These are phyloP conservation scores for Rhinolophus ferrumequinum DNA, from an alignment of 2,113 vertebrate species.

Conservation along the genomic window DNA sequence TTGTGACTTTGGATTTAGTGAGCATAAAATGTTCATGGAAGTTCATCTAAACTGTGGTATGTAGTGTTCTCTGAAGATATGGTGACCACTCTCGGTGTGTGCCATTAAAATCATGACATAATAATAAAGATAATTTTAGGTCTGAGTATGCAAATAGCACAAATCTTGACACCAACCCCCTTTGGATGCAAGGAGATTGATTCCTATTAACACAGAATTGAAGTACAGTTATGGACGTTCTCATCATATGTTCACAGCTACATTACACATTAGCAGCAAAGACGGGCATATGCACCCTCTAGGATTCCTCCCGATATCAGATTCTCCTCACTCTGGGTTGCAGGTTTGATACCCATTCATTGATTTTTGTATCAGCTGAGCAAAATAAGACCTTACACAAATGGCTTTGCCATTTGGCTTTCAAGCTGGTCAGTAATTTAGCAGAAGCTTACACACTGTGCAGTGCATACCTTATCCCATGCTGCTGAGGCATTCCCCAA, in stretches of 20 bases:
- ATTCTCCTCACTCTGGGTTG: not conserved
- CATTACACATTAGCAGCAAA: not conserved
- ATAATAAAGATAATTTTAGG: not conserved
- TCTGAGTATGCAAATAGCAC: not conserved
- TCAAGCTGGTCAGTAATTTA: not conserved
- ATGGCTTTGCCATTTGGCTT: not conserved
- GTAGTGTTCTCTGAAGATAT: not conserved
- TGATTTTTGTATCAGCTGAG: not conserved
- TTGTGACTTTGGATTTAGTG: not conserved
- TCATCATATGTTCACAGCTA: not conserved
- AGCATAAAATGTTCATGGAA: not conserved
- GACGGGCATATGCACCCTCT: not conserved
- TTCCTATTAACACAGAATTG: not conserved
- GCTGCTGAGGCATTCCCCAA: not conserved
- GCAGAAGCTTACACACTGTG: not conserved
- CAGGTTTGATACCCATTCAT: not conserved
- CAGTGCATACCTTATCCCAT: rapidly evolving
- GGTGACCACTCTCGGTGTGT: not conserved
- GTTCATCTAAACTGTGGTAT: not conserved
- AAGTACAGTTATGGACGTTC: not conserved
- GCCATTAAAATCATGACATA: not conserved
- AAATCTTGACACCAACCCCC: not conserved
- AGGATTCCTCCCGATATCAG: not conserved
- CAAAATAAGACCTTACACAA: not conserved
- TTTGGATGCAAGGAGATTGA: not conserved